A percentile compares a stretch with the other conserved stretches of the same genome.
phyloP scores from a whole-genome alignment of 2,113 vertebrate genomes.

The Parus major region DNA sequence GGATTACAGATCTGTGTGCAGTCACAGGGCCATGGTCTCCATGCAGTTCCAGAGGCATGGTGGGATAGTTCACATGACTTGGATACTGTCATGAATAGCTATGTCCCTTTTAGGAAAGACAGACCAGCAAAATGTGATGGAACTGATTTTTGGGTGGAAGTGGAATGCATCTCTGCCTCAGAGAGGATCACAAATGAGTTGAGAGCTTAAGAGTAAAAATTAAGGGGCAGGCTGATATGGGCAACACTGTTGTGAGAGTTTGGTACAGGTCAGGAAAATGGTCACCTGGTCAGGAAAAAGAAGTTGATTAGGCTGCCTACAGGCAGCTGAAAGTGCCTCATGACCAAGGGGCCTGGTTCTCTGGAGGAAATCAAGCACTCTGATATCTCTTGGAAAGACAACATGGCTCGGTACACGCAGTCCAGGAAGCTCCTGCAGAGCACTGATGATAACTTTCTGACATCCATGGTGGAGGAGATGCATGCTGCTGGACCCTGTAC shows the following conservation, averaged over 20 bases:
- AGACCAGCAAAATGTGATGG: neutral
- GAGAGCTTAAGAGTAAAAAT: neutral
- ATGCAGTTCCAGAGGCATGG: neutral
- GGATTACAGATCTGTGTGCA: neutral
- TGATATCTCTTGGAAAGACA: neutral
- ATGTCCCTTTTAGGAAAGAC: neutral
- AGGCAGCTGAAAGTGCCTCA: neutral
- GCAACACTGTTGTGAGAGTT: neutral
- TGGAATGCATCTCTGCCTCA: neutral
- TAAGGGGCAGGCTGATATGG: neutral
- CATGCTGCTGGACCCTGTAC: neutral
- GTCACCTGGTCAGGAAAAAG: neutral
- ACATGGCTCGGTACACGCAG: fast-evolving
- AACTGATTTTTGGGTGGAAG: neutral
- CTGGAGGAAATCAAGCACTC: neutral
- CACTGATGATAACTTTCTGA: neutral
- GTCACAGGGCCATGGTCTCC: neutral
- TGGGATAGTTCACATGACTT: neutral
- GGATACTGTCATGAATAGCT: neutral
- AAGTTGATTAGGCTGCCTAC: neutral
- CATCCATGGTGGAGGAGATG: neutral
- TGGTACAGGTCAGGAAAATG: neutral
- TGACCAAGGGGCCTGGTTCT: neutral
- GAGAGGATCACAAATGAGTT: neutral
- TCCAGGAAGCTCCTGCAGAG: neutral